These are phyloP conservation scores for Thecophora atra DNA, from an alignment of 2,888 invertebrate genomes.

Conservation along the genomic window DNA sequence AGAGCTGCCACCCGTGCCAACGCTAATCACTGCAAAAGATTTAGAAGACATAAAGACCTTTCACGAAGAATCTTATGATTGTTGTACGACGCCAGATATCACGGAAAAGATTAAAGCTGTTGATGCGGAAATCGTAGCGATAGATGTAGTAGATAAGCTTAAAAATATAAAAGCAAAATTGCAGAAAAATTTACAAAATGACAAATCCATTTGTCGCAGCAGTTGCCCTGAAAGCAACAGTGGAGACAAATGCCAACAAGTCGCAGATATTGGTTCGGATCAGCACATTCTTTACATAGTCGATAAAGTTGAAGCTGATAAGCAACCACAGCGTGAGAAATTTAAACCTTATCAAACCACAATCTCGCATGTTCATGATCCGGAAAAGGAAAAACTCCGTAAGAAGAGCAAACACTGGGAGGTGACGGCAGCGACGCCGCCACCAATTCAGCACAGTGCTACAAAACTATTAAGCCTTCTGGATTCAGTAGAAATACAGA, in stretches of 20 bases:
- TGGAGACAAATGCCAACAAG: conserved; percentile 29
- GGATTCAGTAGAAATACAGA: conserved; percentile 61
- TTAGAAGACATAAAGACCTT: conserved; percentile 61
- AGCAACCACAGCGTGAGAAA: conserved; percentile 51
- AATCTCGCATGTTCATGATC: conserved; percentile 60
- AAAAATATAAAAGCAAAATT: conserved; percentile 43
- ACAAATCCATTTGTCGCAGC: not conserved
- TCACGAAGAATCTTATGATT: conserved; percentile 45
- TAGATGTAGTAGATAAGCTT: conserved; percentile 50
- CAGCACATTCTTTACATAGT: conserved; percentile 61
- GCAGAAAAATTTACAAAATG: conserved; percentile 10
- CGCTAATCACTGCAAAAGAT: conserved; percentile 59
- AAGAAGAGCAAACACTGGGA: conserved; percentile 62
- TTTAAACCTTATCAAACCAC: conserved; percentile 63
- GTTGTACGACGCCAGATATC: conserved; percentile 34
- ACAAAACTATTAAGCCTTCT: conserved; percentile 56
- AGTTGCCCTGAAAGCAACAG: conserved; percentile 31
- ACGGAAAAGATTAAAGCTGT: conserved; percentile 20
- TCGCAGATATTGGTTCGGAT: conserved; percentile 47
- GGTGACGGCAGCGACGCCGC: conserved; percentile 64
- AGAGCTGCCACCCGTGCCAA: conserved; percentile 49
- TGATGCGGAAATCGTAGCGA: conserved; percentile 50
- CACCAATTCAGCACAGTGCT: conserved; percentile 57
- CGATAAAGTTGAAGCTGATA: conserved; percentile 52
- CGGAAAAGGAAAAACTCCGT: conserved; percentile 60